Conservation (phyloP, 1,140 invertebrate genomes). For the Drosophila virilis region DNA sequence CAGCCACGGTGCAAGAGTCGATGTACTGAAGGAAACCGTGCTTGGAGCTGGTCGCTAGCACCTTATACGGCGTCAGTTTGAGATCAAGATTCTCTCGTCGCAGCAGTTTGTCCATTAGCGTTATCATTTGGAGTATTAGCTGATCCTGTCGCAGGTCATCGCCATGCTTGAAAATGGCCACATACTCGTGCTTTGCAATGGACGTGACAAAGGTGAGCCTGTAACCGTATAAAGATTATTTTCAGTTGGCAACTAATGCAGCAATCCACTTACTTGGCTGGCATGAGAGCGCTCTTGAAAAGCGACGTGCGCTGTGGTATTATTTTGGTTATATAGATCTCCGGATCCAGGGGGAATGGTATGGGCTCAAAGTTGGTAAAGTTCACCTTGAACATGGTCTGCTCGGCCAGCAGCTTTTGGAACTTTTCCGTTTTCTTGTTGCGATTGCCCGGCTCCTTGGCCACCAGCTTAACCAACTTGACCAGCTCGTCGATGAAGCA, state of each 20-base stretch:
- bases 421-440: conserved; percentile 96
- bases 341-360: conserved; percentile 97
- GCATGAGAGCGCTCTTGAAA: conserved; percentile 99
- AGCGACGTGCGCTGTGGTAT: conserved; percentile 94
- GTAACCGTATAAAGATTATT: not conserved
- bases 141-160: conserved; percentile 99
- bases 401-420: conserved; percentile 92
- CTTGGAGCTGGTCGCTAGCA: conserved; percentile 96
- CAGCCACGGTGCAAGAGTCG: conserved; percentile 96
- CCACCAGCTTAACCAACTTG: conserved; percentile 95
- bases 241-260: not conserved
- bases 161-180: conserved; percentile 99
- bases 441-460: conserved; percentile 95
- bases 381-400: conserved; percentile 93
- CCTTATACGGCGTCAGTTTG: conserved; percentile 97
- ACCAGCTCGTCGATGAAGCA: conserved; percentile 96
- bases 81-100: conserved; percentile 97
- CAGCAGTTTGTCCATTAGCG: conserved; percentile 98
- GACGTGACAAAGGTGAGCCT: conserved; percentile 93
- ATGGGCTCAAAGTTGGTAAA: conserved; percentile 96
- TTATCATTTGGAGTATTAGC: conserved; percentile 98
- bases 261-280: conserved; percentile 88
- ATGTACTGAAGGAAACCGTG: conserved; percentile 99
- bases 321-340: conserved; percentile 95
- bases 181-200: conserved; percentile 92